Base-by-base conservation (phyloP, 1,140 invertebrate genomes). In the Drosophila rhopaloa region DNA sequence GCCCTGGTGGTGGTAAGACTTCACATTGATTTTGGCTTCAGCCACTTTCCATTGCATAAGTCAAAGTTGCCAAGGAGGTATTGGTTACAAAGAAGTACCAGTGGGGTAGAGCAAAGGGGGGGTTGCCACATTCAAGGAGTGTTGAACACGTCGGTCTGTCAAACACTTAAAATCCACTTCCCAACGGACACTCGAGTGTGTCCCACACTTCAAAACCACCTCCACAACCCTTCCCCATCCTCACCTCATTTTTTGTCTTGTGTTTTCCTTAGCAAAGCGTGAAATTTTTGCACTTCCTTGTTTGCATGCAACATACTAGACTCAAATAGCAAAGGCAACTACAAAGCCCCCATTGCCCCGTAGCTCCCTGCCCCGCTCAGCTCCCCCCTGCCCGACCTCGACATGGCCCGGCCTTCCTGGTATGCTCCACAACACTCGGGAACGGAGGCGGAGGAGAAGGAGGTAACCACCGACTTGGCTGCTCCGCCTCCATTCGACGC, bases 41-140 rank as follows among this genome's bases (percentile, higher is more conserved):
- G 43, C 37, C 73, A 85, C 81, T 84, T 84, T 84, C 77, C 81
- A 81, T 84, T 84, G 77, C 81, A 85, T 85, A 84, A 85, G 81
- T 70, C 75, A 63, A 63, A 75, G 71, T 80, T 76, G 63, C 59
- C 43, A 62, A 58, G 50, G 32, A 53, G 50, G 50, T 13, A 11
- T 53, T 16, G 50, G 14, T 19, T 13, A n/a, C 10, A 16, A 11
- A 16, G 57, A 57, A 60, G 76, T 40, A 4, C 24, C 24, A 24
- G 24, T 24, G 24, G 24, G 24, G 3, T 24, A 76, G 57, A 24
- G 24, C 38, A 54, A 70, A 62, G 13, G 11, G n/a, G n/a, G 62
- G 14, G 44, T 62, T 14, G 19, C 13, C 16, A 38, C 53, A 8
- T 13, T 62, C 59, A 58, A 67, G 66, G 43, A 48, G 62, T 32